Conservation (phyloP, 1,140 invertebrate species). For the Pachypsylla venusta region DNA sequence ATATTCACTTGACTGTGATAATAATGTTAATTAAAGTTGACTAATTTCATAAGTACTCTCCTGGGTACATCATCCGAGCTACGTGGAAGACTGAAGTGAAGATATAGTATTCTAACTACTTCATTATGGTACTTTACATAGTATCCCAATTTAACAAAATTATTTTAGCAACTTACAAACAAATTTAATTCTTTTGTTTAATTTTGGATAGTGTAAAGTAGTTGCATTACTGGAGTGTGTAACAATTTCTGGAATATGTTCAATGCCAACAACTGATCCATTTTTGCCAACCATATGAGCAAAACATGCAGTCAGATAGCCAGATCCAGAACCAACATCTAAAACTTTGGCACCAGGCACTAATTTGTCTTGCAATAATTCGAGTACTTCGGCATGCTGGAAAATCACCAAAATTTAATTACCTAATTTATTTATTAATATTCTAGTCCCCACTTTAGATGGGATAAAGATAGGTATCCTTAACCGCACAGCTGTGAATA, state of each 20-base stretch:
- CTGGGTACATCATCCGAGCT: no score
- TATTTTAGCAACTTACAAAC: constrained; percentile 47
- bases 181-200: constrained; percentile 51
- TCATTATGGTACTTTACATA: no score
- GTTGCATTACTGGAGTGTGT: constrained; percentile 60
- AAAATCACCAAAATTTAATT: constrained; percentile 9
- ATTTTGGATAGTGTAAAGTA: constrained; percentile 50
- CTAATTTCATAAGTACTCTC: no score
- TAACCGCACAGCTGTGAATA: no score
- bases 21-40: no score
- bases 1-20: no score
- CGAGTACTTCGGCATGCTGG: constrained; percentile 84
- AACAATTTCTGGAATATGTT: constrained; percentile 80
- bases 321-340: constrained; percentile 92
- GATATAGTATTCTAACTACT: no score
- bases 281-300: constrained; percentile 63
- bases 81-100: no score
- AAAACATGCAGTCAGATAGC: constrained; percentile 93
- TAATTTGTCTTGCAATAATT: constrained; percentile 71
- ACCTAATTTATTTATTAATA: no score
- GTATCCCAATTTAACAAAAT: no score
- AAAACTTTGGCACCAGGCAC: constrained; percentile 61
- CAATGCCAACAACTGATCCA: constrained; percentile 73
- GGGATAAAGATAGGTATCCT: no score
- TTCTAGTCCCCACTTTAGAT: no score